Percentiles rank a stretch among this genome's conserved stretches.
phyloP scores from a whole-genome alignment of 2,888 invertebrate species.

The Odontocolon sp. region DNA sequence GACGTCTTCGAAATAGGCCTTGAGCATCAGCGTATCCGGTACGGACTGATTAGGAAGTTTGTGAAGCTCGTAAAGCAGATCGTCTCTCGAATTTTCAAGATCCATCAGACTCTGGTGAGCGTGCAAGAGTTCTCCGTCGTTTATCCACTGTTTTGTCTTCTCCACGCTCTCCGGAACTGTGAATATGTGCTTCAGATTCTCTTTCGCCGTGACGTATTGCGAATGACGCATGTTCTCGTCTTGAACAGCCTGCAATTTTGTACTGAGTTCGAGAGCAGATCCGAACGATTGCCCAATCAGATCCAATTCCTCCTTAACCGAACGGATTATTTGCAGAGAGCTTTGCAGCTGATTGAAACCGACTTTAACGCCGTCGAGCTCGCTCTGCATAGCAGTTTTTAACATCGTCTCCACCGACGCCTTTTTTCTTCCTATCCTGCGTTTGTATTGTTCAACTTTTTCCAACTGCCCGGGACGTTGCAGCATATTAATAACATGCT shows the following conservation, averaged over 20 bases:
- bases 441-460: constrained; percentile 92
- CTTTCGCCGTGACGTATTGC: constrained; percentile 98
- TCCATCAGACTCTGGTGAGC: constrained; percentile 97
- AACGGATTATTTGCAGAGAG: constrained; percentile 90
- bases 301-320: constrained; percentile 82
- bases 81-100: constrained; percentile 97
- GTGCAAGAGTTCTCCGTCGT: constrained; percentile 95
- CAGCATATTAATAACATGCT: constrained; percentile 95
- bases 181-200: constrained; percentile 98
- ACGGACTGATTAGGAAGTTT: constrained; percentile 95
- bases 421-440: constrained; percentile 89
- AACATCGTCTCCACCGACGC: constrained; percentile 96
- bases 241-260: constrained; percentile 91
- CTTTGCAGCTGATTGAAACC: constrained; percentile 95
- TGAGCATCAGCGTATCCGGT: constrained; percentile 95
- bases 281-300: constrained; percentile 87
- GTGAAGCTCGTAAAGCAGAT: constrained; percentile 95
- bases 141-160: constrained; percentile 96
- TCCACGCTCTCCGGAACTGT: constrained; percentile 98
- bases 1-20: constrained; percentile 98
- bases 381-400: constrained; percentile 99
- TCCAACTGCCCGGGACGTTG: constrained; percentile 98
- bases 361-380: constrained; percentile 97
- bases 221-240: constrained; percentile 97
- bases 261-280: constrained; percentile 90